These are phyloP conservation scores for Tipula confusa DNA, from an alignment of 2,888 invertebrate genomes.

Conservation along the genomic window DNA sequence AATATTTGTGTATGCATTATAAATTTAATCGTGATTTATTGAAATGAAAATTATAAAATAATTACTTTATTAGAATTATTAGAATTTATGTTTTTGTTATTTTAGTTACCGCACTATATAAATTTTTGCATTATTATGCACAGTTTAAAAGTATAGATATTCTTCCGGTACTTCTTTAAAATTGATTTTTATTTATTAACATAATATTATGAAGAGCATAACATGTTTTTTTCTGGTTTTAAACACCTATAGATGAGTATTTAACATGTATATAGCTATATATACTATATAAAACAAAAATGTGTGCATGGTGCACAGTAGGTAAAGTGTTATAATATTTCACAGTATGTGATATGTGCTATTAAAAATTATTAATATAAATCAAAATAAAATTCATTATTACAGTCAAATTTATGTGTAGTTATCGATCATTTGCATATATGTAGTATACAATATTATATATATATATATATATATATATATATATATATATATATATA, in stretches of 20 bases:
- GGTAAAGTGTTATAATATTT: background rate
- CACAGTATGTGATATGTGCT: background rate
- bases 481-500: too few relatives aligned
- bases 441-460: too few relatives aligned
- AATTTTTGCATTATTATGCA: background rate
- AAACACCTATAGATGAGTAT: background rate
- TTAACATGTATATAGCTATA: background rate
- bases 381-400: background rate
- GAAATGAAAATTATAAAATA: background rate
- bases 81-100: background rate
- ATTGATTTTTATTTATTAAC: constrained; percentile 8
- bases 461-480: too few relatives aligned
- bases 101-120: background rate
- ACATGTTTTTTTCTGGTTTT: too few relatives aligned
- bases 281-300: background rate
- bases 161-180: background rate
- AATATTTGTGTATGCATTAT: too few relatives aligned
- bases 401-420: background rate
- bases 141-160: background rate
- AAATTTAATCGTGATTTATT: constrained; percentile 3
- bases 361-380: background rate
- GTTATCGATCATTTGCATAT: constrained; percentile 17
- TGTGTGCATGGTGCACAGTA: background rate
- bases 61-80: background rate
- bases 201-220: background rate